Conservation (phyloP, 2,113 vertebrate species). For the Anhinga anhinga region DNA sequence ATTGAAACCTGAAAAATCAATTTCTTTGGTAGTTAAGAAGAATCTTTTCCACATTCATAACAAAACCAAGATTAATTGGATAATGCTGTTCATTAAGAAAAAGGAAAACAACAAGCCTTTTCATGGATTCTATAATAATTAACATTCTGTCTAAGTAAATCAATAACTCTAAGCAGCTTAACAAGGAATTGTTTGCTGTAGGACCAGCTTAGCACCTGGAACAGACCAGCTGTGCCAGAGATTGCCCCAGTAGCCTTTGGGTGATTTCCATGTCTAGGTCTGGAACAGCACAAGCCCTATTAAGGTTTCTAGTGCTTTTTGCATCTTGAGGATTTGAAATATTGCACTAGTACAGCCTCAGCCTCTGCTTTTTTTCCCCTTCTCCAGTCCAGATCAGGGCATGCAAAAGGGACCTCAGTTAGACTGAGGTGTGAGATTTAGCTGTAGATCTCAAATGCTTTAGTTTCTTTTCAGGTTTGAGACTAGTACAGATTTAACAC, state of each 20-base stretch:
- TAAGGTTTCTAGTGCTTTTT: background rate
- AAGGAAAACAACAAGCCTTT: background rate
- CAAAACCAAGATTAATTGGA: slow-evolving; percentile 40
- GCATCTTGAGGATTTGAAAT: background rate
- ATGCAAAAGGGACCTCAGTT: background rate
- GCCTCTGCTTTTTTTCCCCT: background rate
- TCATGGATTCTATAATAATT: background rate
- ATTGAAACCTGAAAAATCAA: background rate
- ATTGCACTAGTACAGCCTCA: background rate
- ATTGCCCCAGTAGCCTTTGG: background rate
- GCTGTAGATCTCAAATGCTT: background rate
- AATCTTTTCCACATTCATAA: background rate
- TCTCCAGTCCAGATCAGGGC: background rate
- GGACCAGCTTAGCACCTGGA: background rate
- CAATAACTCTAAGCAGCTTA: slow-evolving; percentile 15
- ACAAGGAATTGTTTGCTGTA: background rate
- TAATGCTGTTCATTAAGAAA: background rate
- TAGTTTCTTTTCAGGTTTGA: background rate
- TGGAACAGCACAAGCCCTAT: fast-evolving
- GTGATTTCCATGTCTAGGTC: background rate
- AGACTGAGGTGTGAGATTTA: background rate
- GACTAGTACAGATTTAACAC: background rate
- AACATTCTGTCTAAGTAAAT: slow-evolving; percentile 19
- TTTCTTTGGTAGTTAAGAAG: background rate
- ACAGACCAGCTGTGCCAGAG: background rate